A percentile compares a stretch with the other conserved stretches of the same genome.
These are phyloP conservation scores for Gonatopus flavifemur DNA, from an alignment of 1,140 invertebrate genomes.

Conservation along the genomic window DNA sequence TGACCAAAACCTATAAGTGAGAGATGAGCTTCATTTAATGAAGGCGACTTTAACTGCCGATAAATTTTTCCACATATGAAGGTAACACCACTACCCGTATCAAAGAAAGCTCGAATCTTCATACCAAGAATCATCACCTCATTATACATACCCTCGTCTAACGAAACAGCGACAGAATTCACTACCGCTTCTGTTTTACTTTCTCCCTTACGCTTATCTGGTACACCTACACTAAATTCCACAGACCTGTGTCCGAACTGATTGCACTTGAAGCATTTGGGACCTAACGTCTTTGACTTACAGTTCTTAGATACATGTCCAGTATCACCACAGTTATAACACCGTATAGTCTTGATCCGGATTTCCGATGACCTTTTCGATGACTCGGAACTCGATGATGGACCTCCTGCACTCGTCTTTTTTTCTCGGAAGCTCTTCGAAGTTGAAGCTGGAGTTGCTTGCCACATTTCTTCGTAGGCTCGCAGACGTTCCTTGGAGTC, in stretches of 20 bases:
- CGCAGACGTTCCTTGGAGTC: slow-evolving; percentile 18
- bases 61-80: neutral
- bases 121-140: neutral
- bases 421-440: neutral
- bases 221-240: neutral
- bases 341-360: neutral
- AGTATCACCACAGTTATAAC: neutral
- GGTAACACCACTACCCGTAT: neutral
- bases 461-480: slow-evolving; percentile 6
- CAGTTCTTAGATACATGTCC: neutral
- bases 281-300: neutral
- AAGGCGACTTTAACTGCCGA: neutral
- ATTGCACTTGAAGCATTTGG: neutral
- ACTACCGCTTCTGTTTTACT: neutral
- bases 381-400: neutral
- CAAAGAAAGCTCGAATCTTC: neutral
- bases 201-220: neutral
- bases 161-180: neutral
- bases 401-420: neutral
- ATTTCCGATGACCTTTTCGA: neutral
- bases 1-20: neutral
- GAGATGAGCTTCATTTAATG: neutral
- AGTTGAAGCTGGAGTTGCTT: neutral
- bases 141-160: neutral
- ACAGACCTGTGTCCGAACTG: neutral